phyloP scores from a whole-genome alignment of 2,113 vertebrate species.

The Galbula dea region DNA sequence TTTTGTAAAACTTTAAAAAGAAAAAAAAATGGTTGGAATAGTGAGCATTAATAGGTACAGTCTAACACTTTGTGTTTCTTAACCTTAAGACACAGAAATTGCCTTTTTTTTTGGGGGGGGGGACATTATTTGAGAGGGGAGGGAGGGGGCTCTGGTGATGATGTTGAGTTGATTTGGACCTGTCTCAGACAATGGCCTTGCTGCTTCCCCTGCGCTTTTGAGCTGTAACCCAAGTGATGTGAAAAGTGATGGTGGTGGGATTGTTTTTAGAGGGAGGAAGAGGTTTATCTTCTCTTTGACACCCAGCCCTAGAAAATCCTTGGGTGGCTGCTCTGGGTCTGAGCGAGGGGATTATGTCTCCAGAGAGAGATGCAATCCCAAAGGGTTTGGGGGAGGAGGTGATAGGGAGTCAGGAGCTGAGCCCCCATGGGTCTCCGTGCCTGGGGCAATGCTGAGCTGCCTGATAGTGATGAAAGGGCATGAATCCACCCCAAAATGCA shows the following conservation, averaged over 20 bases:
- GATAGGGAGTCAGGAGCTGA: not conserved
- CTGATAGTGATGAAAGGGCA: not conserved
- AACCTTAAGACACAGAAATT: conserved; percentile 74
- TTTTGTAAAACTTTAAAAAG: conserved; percentile 81
- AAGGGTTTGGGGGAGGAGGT: not conserved
- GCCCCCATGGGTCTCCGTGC: not conserved
- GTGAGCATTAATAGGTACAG: conserved; percentile 78
- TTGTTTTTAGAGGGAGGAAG: not conserved
- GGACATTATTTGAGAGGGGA: not conserved
- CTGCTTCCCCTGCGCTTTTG: conserved; percentile 24
- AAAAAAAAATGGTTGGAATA: conserved; percentile 78
- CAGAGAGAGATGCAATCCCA: rapidly evolving
- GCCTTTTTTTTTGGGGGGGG: not conserved
- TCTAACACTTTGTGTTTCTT: conserved; percentile 77
- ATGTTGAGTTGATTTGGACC: conserved; percentile 25
- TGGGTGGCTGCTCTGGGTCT: not conserved
- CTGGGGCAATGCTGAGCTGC: not conserved
- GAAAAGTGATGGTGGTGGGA: conserved; percentile 57
- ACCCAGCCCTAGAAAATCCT: not conserved
- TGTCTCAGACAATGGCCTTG: conserved; percentile 23
- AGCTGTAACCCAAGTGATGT: conserved; percentile 64
- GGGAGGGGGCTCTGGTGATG: not conserved
- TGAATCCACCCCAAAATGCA: not conserved
- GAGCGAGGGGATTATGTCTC: rapidly evolving
- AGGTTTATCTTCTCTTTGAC: too few species aligned